Base-by-base conservation (phyloP, 2,113 vertebrate species). In the Microtus oregoni region DNA sequence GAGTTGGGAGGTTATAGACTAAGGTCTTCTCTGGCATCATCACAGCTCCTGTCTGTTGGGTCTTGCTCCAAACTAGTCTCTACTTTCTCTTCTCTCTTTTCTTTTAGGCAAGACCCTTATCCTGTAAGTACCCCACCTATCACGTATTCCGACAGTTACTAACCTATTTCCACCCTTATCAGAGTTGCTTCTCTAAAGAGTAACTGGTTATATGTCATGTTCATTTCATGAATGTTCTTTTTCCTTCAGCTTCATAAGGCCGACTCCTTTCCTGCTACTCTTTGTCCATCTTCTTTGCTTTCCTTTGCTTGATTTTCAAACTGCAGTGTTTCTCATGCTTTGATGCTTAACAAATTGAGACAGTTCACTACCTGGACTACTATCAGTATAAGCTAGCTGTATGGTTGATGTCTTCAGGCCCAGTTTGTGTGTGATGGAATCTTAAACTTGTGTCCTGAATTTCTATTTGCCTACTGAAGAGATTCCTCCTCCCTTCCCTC, bases 241-340 rank as follows among this genome's bases (percentile, higher is more conserved):
- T 58, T 58, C 58, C 58, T 77, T 79, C 55, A 8, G 32, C 77
- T 94, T 94, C 28, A 32, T 26, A 85, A 52, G 9, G 47, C 76
- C 90, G 41, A 47, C 44, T 91, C 77, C 20, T 32, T 90, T 87
- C 28, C 81, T 82, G 7, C 50, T 92, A 58, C 41, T 68, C 41
- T 70, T 55, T 72, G 44, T 61, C 38, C n/a, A n/a, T 75, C 47
- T 75, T 28, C 70, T 89, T 86, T 47, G 20, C 75, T 93, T 67
- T 94, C 52, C 44, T 95, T 73, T 94, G 6, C 24, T 88, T 78
- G 22, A 88, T 32, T 93, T 12, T 86, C 32, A 72, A 65, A 30
- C 58, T 19, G 38, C 14, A 28, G 22, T 61, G n/a, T 67, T 96
- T 93, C 79, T 82, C 26, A 14, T 58, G 15, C 65, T 83, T 73